Percentiles rank a stretch among this genome's conserved stretches.
Evolutionary conservation across 1,140 invertebrate genomes (phyloP).

Genomic region (Rhopalosiphum padi): DNA sequence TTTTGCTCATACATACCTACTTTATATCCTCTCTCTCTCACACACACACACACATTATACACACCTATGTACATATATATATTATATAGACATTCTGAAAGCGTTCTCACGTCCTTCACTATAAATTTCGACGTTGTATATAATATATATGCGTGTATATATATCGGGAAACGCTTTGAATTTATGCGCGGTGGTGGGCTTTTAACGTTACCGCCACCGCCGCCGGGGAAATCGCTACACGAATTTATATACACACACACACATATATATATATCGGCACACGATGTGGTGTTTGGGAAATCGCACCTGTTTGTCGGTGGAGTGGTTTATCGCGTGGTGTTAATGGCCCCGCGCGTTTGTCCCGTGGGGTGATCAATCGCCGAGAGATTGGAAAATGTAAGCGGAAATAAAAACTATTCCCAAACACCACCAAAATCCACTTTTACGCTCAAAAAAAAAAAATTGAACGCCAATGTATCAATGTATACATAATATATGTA

Average conservation of each 20-base stretch:
- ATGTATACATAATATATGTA: background rate
- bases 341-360: background rate
- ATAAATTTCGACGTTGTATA: background rate
- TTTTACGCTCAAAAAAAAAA: background rate
- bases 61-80: background rate
- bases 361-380: slow-evolving; percentile 42
- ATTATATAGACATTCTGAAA: background rate
- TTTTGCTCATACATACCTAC: background rate
- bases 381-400: slow-evolving; percentile 24
- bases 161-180: slow-evolving; percentile 41
- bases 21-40: background rate
- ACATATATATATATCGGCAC: background rate
- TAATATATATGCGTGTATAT: background rate
- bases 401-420: slow-evolving; percentile 6
- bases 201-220: slow-evolving; percentile 22
- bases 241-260: background rate
- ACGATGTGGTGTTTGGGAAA: slow-evolving; percentile 41
- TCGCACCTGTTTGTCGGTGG: slow-evolving; percentile 49
- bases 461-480: background rate
- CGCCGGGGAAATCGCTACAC: slow-evolving; percentile 14
- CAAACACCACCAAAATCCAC: background rate
- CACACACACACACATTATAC: background rate
- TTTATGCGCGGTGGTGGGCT: slow-evolving; percentile 30
- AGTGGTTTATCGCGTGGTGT: slow-evolving; percentile 30
- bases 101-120: slow-evolving; percentile 22